Base-by-base conservation (phyloP, 1,140 invertebrate genomes). In the Musca vetustissima region DNA sequence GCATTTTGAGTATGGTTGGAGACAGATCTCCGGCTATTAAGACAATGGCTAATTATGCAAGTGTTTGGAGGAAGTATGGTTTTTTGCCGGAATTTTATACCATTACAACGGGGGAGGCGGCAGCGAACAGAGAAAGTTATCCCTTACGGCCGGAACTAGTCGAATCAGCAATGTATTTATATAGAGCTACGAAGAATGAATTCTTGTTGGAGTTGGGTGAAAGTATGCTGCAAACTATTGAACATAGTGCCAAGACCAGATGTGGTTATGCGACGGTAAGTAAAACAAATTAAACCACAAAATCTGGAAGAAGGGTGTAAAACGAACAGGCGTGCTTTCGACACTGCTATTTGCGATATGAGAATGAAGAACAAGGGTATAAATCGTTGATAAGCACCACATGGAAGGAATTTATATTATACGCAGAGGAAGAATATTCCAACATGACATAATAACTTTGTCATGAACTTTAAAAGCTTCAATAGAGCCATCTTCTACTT, bases 31-130 rank as follows among this genome's bases (percentile, higher is more conserved):
- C 92, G 73, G 98, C 93, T 1, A 91, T 97, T 89, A 93, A 94
- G 77, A 95, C 96, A 7, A 85, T 99, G 28, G 92, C 96, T 75
- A 98, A 98, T 83, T 99, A 99, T 83, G 93, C 98, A 78, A 91
- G 94, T 75, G 93, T 99, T 0, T 97, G 94, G 94, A 92, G 92
- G 73, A 94, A 98, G 81, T 98, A 96, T 85, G 98, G 98, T 1
- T 97, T 98, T 80, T 92, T 94, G 1, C 97, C 98, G 2, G 98
- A 99, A 83, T 97, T 98, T 78, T 99, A 98, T 83, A 98, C 98
- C 79, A 94, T 99, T 72, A 89, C 91, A 3, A 92, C 94, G 71
- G 89, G 88, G 19, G 93, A 97, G 82, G 92, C 92, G 2, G 90
- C 92, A 1, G 85, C 87, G 9, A 91, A 94, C 71, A 85, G 96